Conservation (phyloP, 2,113 vertebrate species). For the Crypturellus undulatus region DNA sequence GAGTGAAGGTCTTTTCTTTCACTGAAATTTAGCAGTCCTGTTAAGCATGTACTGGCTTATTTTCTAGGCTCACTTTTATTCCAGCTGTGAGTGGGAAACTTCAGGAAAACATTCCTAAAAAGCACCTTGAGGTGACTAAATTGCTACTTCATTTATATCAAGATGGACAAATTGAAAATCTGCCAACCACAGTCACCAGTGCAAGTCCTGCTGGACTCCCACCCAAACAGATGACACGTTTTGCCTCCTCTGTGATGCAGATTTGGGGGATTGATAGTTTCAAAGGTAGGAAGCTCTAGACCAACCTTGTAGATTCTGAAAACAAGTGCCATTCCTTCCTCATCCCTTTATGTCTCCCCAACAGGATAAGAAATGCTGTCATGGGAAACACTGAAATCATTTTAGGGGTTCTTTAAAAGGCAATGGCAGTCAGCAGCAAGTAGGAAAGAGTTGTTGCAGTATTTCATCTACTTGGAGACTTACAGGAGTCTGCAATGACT, state of each 20-base stretch:
- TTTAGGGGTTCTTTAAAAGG: background rate
- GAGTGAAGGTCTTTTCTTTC: conserved; percentile 39
- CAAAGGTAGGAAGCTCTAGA: conserved; percentile 67
- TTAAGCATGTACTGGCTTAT: conserved; percentile 65
- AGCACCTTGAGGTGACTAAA: conserved; percentile 64
- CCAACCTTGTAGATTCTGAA: conserved; percentile 42
- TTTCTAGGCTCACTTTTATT: conserved; percentile 74
- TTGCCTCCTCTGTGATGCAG: conserved; percentile 59
- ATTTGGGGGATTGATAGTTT: conserved; percentile 60
- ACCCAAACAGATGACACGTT: conserved; percentile 57
- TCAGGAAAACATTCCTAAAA: conserved; percentile 67
- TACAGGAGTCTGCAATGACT: background rate
- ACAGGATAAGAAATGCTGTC: conserved; percentile 5
- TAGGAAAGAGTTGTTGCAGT: background rate
- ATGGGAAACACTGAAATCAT: background rate
- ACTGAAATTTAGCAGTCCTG: conserved; percentile 43
- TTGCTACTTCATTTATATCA: conserved; percentile 63
- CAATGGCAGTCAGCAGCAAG: background rate
- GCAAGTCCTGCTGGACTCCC: conserved; percentile 64
- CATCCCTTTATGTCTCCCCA: background rate
- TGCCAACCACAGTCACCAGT: conserved; percentile 56
- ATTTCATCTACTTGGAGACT: background rate
- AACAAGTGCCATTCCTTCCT: conserved; percentile 32
- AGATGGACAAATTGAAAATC: conserved; percentile 68
- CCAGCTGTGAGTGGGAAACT: conserved; percentile 63